Base-by-base conservation (phyloP, 2,113 vertebrate species). In the Ranitomeya variabilis region DNA sequence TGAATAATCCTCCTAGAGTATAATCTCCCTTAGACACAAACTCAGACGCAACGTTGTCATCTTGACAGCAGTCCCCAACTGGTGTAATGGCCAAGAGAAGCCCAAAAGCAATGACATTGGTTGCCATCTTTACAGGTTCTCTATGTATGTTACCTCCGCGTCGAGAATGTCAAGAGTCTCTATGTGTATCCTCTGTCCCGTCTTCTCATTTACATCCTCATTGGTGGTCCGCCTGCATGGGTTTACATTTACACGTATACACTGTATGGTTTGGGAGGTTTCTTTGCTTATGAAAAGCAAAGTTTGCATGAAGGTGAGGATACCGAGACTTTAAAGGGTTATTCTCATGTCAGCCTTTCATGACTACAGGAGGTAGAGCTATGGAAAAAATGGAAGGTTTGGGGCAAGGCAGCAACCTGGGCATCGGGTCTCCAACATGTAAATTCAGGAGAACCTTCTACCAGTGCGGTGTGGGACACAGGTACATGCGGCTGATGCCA, bases 1-100 rank as follows among this genome's bases (percentile, higher is more conserved):
- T 92, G 82, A 97, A 97, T 73, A 97, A 90, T 7, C 96, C 96
- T 3, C 94, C 93, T 2, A 97, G 90, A 74, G 92, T 90, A 80
- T 95, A 96, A 89, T 97, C 92, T 0, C 96, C 96, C 73, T 71
- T n/a, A 60, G 23, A 51, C 14, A 83, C 31, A 83, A 83, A 88
- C 71, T 82, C 66, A n/a, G 86, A 82, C 1, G 21, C 52, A 45
- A 31, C 11, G 18, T 74, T 26, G 19, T 82, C 37, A 54, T 51
- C 23, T 11, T 59, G 54, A 74, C 64, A 81, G n/a, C 5, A 52
- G 64, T 52, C 37, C 16, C 13, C 31, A 87, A 60, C 23, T 51
- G n/a, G 45, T 16, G 62, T 54, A 18, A 62, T 12, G 5, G 21
- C 31, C 14, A 79, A 19, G 2, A 69, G 16, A 7, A 87, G 15